A percentile compares a stretch with the other conserved stretches of the same genome.
Conservation (phyloP, 2,797 vertebrate species). For the Lacerta agilis region DNA sequence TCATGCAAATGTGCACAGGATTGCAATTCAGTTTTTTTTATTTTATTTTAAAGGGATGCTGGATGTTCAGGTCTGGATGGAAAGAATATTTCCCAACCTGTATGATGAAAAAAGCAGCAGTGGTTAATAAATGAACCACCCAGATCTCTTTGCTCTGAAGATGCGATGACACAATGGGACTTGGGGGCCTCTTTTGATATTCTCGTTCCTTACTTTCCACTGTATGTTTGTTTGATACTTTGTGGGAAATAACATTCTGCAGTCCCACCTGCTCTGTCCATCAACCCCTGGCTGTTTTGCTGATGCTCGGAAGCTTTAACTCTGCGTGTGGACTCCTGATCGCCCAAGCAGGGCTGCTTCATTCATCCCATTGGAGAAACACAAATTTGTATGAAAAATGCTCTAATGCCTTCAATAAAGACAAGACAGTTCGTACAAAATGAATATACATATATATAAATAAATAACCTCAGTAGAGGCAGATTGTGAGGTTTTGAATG, state of each 20-base stretch:
- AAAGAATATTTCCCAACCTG: neutral
- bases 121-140: neutral
- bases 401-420: conserved; percentile 22
- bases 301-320: neutral
- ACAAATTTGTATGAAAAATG: conserved; percentile 15
- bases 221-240: neutral
- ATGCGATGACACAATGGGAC: neutral
- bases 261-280: neutral
- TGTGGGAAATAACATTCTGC: neutral
- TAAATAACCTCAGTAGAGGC: neutral
- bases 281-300: neutral
- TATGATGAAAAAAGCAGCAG: neutral
- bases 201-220: neutral
- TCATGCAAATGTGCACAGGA: neutral
- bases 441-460: neutral
- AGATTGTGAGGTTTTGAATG: neutral
- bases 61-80: neutral
- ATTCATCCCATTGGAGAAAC: neutral
- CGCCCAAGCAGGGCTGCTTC: neutral
- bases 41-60: neutral
- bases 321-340: neutral
- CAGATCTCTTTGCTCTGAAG: neutral
- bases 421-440: neutral
- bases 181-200: neutral
- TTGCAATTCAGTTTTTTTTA: neutral